Evolutionary conservation across 2,888 invertebrate genomes (phyloP), one percentile per base, ranked within the genome.

Genomic region (Dinocampus coccinellae): DNA sequence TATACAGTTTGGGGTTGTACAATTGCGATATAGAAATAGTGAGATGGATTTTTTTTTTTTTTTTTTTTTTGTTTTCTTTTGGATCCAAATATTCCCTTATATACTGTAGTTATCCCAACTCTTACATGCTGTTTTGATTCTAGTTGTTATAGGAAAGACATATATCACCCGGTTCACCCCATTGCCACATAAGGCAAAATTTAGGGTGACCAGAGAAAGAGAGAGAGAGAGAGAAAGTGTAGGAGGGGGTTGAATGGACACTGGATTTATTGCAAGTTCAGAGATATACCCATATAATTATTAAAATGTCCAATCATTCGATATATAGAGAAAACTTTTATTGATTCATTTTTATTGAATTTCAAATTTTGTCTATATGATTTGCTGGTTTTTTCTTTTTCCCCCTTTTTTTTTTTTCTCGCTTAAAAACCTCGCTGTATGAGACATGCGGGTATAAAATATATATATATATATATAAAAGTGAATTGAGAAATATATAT

Each of bases 61-160:
- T n/a, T n/a, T n/a, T n/a, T n/a, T n/a, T n/a, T n/a, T n/a, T n/a
- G n/a, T n/a, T n/a, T n/a, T n/a, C n/a, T n/a, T 66, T 9, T 58
- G 70, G 67, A 69, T 80, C 79, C 79, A 70, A 71, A 75, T 78
- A 61, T 57, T 76, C 70, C 69, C 66, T 57, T 75, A 70, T 73
- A 53, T 22, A 47, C 47, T 47, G 16, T 47, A 47, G 16, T 16
- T 47, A 16, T 29, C 58, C 20, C 10, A 58, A 61, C 69, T 67
- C 64, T 67, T 76, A 66, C 70, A 70, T 79, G 81, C 79, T 85
- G 84, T 85, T 85, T 85, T 85, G 85, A 85, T 85, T 85, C 85
- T 79, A 80, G 81, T 77, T 83, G 82, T 84, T 85, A 85, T 84
- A 83, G 85, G 80, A 82, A 85, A 84, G 82, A 80, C 85, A 83